Evolutionary conservation across 2,113 vertebrate genomes (phyloP), one percentile per base, ranked within the genome.

Genomic region (Pterocles burchelli): DNA sequence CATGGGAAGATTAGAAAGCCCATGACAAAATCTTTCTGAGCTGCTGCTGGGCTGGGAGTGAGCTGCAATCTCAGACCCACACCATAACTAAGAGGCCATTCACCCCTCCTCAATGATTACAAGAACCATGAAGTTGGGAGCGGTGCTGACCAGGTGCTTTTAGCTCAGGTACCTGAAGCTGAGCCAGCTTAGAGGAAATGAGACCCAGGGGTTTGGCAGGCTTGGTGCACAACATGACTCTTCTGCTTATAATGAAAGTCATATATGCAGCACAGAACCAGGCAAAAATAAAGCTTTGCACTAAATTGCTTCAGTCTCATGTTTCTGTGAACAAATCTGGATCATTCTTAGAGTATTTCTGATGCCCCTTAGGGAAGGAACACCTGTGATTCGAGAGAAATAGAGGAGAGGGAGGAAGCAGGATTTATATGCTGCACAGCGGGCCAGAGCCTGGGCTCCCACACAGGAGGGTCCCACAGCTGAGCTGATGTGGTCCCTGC

Each of bases 381-480:
- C 84, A 91, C 77, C 81, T 96, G 76, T 68, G 82, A 86, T 61
- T 80, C 77, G n/a, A 88, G 41, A 76, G 29, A 93, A 85, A 36
- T 31, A 4, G 17, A 90, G 55, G 59, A 89, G 20, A 54, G 41
- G 63, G 34, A 76, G 49, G 58, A 76, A 90, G 87, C 49, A 83
- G 2, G 8, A 79, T 76, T 91, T 90, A 88, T 71, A 38, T 19
- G 28, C 75, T 88, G 41, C 55, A 66, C 33, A 71, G 61, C 11
- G 26, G 46, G 43, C 77, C 83, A 84, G 70, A 76, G 55, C 41
- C 15, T 62, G 66, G 29, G 33, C 48, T 94, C 81, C 55, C 67
- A 81, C 72, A 75, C 68, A 73, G 36, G 62, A 67, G 59, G 38
- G 48, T 89, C 88, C 85, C 85, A 88, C 20, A 81, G 57, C 38